Evolutionary conservation across 2,113 vertebrate species (phyloP).

Genomic region (Gila orcuttii): DNA sequence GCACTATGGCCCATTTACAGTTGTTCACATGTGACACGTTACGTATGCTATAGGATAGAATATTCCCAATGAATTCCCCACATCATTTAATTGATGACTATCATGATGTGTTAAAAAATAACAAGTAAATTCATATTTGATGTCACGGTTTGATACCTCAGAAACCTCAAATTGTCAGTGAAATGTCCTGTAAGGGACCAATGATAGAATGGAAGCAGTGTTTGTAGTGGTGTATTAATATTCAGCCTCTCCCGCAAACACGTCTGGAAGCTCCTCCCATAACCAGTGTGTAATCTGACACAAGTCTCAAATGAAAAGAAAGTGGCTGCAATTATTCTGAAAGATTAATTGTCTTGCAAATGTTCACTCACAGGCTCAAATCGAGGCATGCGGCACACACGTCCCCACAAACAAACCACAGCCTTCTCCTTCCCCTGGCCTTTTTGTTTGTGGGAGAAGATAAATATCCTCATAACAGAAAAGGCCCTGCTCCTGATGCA

Average conservation of each 20-base stretch:
- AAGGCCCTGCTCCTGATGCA: conserved; percentile 70
- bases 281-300: neutral
- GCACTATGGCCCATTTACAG: conserved; percentile 15
- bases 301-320: neutral
- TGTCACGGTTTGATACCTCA: conserved; percentile 15
- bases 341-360: conserved; percentile 50
- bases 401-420: conserved; percentile 26
- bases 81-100: conserved; percentile 51
- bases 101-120: conserved; percentile 64
- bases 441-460: conserved; percentile 75
- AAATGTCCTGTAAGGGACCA: conserved; percentile 9
- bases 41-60: conserved; percentile 47
- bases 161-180: conserved; percentile 26
- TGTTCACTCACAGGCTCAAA: conserved; percentile 68
- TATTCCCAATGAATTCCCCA: conserved; percentile 53
- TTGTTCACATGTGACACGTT: conserved; percentile 60
- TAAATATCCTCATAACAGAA: conserved; percentile 75
- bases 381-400: conserved; percentile 57
- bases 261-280: neutral
- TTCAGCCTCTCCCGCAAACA: neutral
- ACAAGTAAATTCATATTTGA: conserved; percentile 58
- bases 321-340: conserved; percentile 22
- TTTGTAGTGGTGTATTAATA: conserved; percentile 6
- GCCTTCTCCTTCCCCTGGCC: conserved; percentile 59
- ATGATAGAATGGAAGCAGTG: neutral